Base-by-base conservation (phyloP, 2,113 vertebrate genomes). In the Macaca fascicularis region DNA sequence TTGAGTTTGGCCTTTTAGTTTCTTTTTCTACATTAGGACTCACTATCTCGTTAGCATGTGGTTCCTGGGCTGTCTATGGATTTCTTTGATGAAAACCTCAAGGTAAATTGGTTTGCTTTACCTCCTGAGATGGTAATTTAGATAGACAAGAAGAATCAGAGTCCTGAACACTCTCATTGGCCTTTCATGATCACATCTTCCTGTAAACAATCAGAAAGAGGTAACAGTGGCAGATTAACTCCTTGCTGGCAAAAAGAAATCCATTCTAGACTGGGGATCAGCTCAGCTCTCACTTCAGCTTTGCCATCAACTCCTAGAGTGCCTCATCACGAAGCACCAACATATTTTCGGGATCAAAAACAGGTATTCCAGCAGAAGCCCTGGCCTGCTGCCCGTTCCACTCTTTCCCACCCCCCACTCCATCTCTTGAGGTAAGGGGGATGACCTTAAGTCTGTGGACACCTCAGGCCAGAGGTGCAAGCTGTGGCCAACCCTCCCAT, bases 101-200 rank as follows among this genome's bases (percentile, higher is more conserved):
- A 97, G 88, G 97, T 97, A 97, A 98, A 98, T 97, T 98, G 97
- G 92, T 96, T 97, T 96, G 59, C 96, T 98, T 97, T 98, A 75
- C 97, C 89, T 96, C 87, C 95, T 59, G 88, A 98, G 97, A 98
- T 98, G 91, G 97, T 98, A 98, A 98, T 98, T 98, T 98, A 98
- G 97, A 98, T 98, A 97, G 96, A 91, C 87, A 97, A 95, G 90
- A 88, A 91, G 91, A 98, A 96, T 95, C 96, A 94, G 96, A 48
- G 80, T 95, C 96, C 95, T 92, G 92, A 96, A 72, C 87, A 97
- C 92, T 93, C 95, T 97, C 92, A 67, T 86, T 97, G 96, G 96
- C 79, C 72, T 94, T 94, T 96, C 90, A 86, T 95, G 94, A 95
- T 97, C 92, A 50, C 95, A 96, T 97, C 96, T 96, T 92, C 80